These are phyloP conservation scores for Oncorhynchus keta DNA, from an alignment of 2,113 vertebrate genomes.

Conservation along the genomic window DNA sequence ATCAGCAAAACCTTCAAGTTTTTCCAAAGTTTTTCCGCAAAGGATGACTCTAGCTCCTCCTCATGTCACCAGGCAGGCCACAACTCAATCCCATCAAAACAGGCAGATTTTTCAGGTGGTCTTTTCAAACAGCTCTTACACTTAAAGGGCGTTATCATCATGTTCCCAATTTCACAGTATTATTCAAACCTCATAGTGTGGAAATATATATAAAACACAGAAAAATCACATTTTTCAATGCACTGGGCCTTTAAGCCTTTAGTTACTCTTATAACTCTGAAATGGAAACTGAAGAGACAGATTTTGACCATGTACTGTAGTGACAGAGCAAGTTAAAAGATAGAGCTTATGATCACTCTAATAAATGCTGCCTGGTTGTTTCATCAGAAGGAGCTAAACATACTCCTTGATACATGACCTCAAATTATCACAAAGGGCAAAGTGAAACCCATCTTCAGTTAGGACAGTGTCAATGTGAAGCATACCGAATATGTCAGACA, in stretches of 20 bases:
- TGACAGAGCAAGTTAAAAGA: not conserved
- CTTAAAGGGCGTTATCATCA: no score
- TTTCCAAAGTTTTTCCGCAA: constrained; percentile 88
- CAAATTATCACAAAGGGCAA: not conserved
- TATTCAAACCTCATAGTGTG: no score
- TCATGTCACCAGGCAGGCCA: no score
- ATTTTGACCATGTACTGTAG: not conserved
- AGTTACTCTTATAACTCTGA: constrained; percentile 46
- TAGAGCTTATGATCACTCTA: no score
- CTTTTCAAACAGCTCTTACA: no score
- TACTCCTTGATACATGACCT: no score
- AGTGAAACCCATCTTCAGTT: not conserved
- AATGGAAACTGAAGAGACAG: constrained; percentile 44
- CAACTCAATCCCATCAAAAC: no score
- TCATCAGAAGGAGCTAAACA: not conserved
- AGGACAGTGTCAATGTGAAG: not conserved
- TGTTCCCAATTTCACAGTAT: no score
- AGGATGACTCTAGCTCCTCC: constrained; percentile 85
- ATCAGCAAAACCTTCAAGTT: constrained; percentile 81
- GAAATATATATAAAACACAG: no score
- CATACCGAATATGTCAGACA: not conserved
- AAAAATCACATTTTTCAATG: no score
- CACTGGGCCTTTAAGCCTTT: not conserved
- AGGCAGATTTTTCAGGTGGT: no score
- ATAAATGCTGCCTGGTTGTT: not conserved